Conservation (phyloP, 1,140 invertebrate species). For the Drosophila saltans region DNA sequence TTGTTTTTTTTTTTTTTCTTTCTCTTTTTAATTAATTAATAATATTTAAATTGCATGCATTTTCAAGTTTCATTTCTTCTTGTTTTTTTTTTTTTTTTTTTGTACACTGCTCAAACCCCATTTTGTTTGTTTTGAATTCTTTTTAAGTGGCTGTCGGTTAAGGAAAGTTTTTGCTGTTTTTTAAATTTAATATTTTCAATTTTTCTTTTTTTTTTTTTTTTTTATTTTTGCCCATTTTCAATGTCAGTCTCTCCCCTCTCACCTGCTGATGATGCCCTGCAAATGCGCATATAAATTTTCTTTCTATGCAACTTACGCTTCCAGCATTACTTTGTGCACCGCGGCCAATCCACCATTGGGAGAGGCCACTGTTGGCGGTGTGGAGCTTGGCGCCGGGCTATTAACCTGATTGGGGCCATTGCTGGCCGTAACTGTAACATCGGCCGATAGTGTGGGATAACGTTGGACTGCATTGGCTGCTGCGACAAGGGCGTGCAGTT, state of each 20-base stretch:
- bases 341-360: slow-evolving; percentile 27
- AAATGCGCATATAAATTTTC: background rate
- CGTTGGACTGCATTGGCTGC: slow-evolving; percentile 74
- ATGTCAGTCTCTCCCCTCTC: slow-evolving; percentile 50
- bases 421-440: slow-evolving; percentile 73
- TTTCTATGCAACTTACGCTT: slow-evolving; percentile 84
- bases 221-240: slow-evolving; percentile 25
- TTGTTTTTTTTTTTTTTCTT: slow-evolving; percentile 12
- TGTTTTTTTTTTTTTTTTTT: slow-evolving; percentile 40
- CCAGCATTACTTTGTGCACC: slow-evolving; percentile 85
- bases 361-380: slow-evolving; percentile 58
- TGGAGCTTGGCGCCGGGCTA: slow-evolving; percentile 31
- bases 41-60: slow-evolving; percentile 67
- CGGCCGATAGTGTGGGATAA: slow-evolving; percentile 74
- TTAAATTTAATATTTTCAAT: background rate
- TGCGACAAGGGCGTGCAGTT: slow-evolving; percentile 76
- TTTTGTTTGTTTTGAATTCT: slow-evolving; percentile 52
- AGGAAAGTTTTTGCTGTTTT: slow-evolving; percentile 64
- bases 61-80: slow-evolving; percentile 49
- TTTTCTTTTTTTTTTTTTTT: slow-evolving; percentile 14
- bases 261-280: background rate
- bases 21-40: slow-evolving; percentile 57
- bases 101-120: slow-evolving; percentile 38
- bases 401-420: slow-evolving; percentile 17
- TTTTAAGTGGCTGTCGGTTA: slow-evolving; percentile 45